phyloP scores from a whole-genome alignment of 2,888 invertebrate genomes.

The Synanthedon vespiformis region DNA sequence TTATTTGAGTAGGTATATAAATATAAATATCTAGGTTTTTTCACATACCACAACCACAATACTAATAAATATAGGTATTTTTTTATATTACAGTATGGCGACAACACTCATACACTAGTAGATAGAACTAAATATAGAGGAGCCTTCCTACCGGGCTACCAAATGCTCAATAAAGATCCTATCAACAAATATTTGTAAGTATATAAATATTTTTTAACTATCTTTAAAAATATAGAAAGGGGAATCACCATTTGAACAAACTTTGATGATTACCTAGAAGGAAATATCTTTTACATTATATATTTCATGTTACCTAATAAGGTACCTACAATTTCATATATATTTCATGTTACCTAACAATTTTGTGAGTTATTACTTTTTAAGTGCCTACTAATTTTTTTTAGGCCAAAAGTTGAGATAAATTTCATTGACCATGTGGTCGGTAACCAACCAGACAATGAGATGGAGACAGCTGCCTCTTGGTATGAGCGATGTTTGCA shows the following conservation, averaged over 20 bases:
- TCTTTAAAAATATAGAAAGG: no score
- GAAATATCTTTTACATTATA: neutral
- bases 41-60: no score
- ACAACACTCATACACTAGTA: constrained; percentile 95
- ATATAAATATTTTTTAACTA: constrained; percentile 2
- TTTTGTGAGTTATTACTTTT: neutral
- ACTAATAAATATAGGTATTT: neutral
- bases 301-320: neutral
- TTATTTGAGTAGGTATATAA: neutral
- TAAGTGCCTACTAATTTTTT: constrained; percentile 8
- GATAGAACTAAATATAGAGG: constrained; percentile 89
- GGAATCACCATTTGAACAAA: no score
- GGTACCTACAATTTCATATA: no score
- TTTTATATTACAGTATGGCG: constrained; percentile 82
- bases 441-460: constrained; percentile 93
- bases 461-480: constrained; percentile 89
- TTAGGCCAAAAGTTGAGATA: constrained; percentile 78
- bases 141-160: constrained; percentile 88
- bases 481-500: constrained; percentile 80
- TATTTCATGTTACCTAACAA: neutral
- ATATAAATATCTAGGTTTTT: neutral
- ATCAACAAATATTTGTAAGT: constrained; percentile 74
- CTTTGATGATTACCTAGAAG: neutral
- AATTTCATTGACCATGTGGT: constrained; percentile 97
- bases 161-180: constrained; percentile 64